Base-by-base conservation (phyloP, 2,113 vertebrate species). In the Amphiprion ocellaris region DNA sequence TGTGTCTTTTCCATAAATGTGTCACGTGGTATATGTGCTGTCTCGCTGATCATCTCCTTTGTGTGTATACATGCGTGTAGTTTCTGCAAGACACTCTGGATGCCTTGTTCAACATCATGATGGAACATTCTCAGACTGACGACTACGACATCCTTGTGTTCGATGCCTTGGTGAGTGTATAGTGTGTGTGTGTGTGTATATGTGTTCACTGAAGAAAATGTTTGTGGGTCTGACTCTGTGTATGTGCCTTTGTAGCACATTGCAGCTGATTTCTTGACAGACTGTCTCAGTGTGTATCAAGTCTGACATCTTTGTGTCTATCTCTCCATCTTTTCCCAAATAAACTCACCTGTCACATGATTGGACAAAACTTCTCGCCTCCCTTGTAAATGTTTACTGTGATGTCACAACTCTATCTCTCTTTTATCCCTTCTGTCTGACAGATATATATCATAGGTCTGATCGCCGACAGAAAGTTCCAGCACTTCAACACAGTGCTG, bases 71-170 rank as follows among this genome's bases (percentile, higher is more conserved):
- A 1, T 64, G 37, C 70, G 58, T 67, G 2, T 46, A 99, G 98
- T 99, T 99, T 89, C 95, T 99, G 46, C 98, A 99, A 85, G 98
- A 99, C 71, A 99, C 97, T 0, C 91, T 99, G 86, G 98, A 99
- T 14, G 98, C 98, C 33, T 92, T 99, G 73, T 99, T 99, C 94
- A 99, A 97, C 89, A 99, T 99, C 90, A 99, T 99, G 98, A 99
- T 99, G 98, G 98, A 99, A 19, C 95, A 99, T 88, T 99, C 98
- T 65, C 94, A 97, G 65, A 98, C 95, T 8, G 89, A 97, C 15
- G 96, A 97, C 68, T 99, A 99, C 24, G 98, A 99, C 91, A 99
- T 99, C 87, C 97, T 99, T 2, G 98, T 99, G 78, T 99, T 99
- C 58, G 97, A 99, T 83, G 98, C 98, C n/a, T 88, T 99, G 97